A percentile compares a stretch with the other conserved stretches of the same genome.
Conservation (phyloP, 2,797 vertebrate species). For the Xenentodon cancila region DNA sequence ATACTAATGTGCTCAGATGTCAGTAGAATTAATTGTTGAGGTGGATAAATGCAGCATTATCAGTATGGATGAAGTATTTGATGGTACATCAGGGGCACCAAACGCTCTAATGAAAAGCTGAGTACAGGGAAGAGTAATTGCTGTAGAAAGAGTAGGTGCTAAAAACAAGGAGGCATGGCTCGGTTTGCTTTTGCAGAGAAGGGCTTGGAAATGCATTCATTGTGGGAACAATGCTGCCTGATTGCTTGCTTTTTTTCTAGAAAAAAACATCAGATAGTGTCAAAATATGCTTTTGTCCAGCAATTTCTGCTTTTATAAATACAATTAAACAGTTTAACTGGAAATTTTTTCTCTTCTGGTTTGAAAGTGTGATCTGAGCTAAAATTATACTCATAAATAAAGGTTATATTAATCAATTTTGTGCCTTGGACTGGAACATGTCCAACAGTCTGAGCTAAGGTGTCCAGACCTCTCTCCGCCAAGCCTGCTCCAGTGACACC, state of each 20-base stretch:
- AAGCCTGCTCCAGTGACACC: too few relatives aligned
- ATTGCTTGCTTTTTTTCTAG: constrained; percentile 3
- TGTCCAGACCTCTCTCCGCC: too few relatives aligned
- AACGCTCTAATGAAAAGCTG: constrained; percentile 76
- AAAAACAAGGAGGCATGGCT: constrained; percentile 46
- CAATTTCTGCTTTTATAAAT: too few relatives aligned
- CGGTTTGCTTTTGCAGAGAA: constrained; percentile 5
- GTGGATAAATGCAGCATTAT: constrained; percentile 83
- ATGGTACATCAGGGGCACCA: constrained; percentile 77
- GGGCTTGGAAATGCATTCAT: not conserved
- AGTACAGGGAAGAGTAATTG: constrained; percentile 72
- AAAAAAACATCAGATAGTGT: not conserved
- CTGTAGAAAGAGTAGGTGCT: constrained; percentile 54
- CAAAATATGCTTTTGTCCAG: too few relatives aligned
- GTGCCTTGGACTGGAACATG: too few relatives aligned
- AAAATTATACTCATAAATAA: too few relatives aligned
- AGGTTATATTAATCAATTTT: too few relatives aligned
- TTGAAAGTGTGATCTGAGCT: too few relatives aligned
- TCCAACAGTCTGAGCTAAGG: too few relatives aligned
- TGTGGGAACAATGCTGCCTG: not conserved
- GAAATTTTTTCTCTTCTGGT: too few relatives aligned
- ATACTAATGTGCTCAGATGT: constrained; percentile 87
- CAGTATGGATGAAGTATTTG: constrained; percentile 76
- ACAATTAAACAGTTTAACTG: too few relatives aligned
- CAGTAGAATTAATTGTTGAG: constrained; percentile 88